Evolutionary conservation across 1,140 invertebrate genomes (phyloP), one percentile per base, ranked within the genome.

Genomic region (Chlorops oryzae): DNA sequence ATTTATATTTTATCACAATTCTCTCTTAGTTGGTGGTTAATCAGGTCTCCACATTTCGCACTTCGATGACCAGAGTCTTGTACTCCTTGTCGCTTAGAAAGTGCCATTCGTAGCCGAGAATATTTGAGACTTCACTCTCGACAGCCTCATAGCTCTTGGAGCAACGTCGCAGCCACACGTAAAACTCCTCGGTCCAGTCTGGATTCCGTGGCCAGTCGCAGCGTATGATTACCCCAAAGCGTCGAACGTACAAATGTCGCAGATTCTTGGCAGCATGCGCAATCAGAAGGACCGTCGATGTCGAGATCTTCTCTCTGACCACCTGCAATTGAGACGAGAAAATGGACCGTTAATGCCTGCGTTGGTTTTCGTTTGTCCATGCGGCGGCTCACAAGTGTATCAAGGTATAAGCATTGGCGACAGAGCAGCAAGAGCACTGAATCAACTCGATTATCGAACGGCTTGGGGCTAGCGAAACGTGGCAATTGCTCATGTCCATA

Each of bases 261-360:
- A 93, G 72, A 52, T 81, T 81, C 47, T 80, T 80, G 3, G 80
- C 81, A 2, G 78, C 80, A 28, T 77, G 75, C 0, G 82, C 85
- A 23, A 91, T 75, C n/a, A 91, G 72, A 22, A 92, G 66, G 12
- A 90, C 75, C 2, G 88, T 90, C 0, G 83, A 78, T 0, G 88
- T 90, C 2, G 88, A 91, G 43, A 92, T 80, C 62, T 85, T 76
- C 61, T 92, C 88, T 4, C 85, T 77, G 15, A 92, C 79, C 55
- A 88, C 75, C 85, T 87, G 58, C n/a, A n/a, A n/a, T n/a, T n/a
- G n/a, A n/a, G n/a, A n/a, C n/a, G 40, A 23, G 35, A 32, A 42
- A 9, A 35, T n/a, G 39, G n/a, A 10, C 9, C 7, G n/a, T 38
- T 40, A 12, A 40, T 20, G 23, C 9, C 5, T 18, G 9, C 23